These are phyloP conservation scores for Borostomias antarcticus DNA, from an alignment of 2,797 vertebrate genomes.

Conservation along the genomic window DNA sequence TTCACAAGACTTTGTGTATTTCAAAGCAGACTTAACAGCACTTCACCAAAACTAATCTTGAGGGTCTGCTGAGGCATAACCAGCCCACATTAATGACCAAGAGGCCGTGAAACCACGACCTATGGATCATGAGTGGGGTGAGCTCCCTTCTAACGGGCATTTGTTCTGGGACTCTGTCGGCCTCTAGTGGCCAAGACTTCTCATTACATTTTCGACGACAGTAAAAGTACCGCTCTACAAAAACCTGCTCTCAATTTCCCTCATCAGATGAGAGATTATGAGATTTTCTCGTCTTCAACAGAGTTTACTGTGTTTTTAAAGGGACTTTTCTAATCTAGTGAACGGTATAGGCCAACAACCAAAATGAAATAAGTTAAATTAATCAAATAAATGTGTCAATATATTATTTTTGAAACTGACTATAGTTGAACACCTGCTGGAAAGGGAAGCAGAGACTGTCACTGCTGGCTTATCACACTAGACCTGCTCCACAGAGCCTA, in stretches of 20 bases:
- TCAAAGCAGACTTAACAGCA: background rate
- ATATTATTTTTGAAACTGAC: too few species aligned
- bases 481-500: too few species aligned
- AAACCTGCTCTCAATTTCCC: background rate
- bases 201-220: constrained; percentile 13
- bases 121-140: background rate
- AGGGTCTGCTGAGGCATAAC: background rate
- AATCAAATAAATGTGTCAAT: too few species aligned
- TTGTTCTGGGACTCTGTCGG: constrained; percentile 61
- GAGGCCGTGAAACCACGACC: background rate
- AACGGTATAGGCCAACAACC: too few species aligned
- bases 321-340: too few species aligned
- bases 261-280: too few species aligned
- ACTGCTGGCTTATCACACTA: too few species aligned
- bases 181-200: constrained; percentile 64
- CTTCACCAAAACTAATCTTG: background rate
- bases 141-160: background rate
- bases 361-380: too few species aligned
- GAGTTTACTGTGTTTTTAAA: too few species aligned
- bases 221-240: background rate
- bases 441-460: too few species aligned
- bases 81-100: background rate
- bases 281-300: too few species aligned
- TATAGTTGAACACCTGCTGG: too few species aligned
- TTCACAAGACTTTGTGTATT: background rate